Evolutionary conservation across 2,888 invertebrate species (phyloP), one percentile per base, ranked within the genome.

Genomic region (Dasypolia templi): DNA sequence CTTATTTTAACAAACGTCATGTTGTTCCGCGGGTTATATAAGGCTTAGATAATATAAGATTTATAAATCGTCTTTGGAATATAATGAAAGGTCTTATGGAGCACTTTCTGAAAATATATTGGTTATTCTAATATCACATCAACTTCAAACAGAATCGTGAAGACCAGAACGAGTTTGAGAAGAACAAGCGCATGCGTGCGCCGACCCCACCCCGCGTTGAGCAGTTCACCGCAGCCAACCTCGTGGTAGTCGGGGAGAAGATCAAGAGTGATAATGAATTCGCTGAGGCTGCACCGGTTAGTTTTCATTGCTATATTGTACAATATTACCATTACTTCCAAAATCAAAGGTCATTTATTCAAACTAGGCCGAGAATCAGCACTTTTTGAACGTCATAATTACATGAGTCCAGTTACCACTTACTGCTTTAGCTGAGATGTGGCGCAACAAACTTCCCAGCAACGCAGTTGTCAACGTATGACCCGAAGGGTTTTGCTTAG

Each of bases 91-190:
- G 35, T 39, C 39, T 39, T 39, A 39, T 9, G 39, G 39, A 39
- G 39, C 1, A 39, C 39, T 39, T 39, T 39, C 39, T 39, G 39
- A 39, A 39, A 39, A 39, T 9, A 39, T 39, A 39, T 39, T 39
- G 39, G 7, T 39, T 39, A 39, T 39, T 3, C 17, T 39, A 42
- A 62, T 6, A 22, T 42, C 22, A 29, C 29, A 63, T 63, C 7
- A 22, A 29, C 9, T 49, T 32, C 11, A 2, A 0, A 69, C 3
- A 98, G 97, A 99, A 99, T 9, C 96, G 99, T 46, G 99, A 99
- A 88, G 99, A 99, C 93, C 98, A 99, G 89, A 98, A 98, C 84
- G 99, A 99, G 91, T 98, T 97, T 97, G 99, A 99, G 92, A 98
- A 97, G 85, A 81, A 74, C 46, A 97, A 98, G 82, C 97, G 98